Base-by-base conservation (phyloP, 2,113 vertebrate species). In the Tyrannus savana region DNA sequence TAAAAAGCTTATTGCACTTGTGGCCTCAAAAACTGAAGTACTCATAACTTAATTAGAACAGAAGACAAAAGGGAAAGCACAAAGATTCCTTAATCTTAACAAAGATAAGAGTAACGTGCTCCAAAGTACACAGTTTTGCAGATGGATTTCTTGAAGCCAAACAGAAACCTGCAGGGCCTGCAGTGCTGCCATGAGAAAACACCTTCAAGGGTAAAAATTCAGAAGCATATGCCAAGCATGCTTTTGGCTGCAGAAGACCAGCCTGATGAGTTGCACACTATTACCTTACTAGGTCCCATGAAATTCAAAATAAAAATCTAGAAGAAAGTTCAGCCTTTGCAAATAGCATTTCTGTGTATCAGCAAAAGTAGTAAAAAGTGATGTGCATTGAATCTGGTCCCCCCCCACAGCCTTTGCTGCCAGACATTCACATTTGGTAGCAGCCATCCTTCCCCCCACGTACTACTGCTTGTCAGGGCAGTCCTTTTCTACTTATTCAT, bases 331-430 rank as follows among this genome's bases (percentile, higher is more conserved):
- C 64, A 72, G 39, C n/a, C 30, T 17, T 41, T 27, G 14, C 58
- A 41, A 47, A 12, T 9, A 33, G 14, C 0, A 3, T 37, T 60
- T 78, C 46, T 22, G 22, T 18, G 46, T 8, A 8, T 55, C 22
- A 73, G 39, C 12, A n/a, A 73, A 60, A 37, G 22, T 10, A 42
- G n/a, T 4, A 67, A 53, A 31, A 66, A 42, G 9, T 4, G 19
- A 33, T 33, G 39, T 2, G 1, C 6, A 0, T 3, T 11, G 23
- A 39, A n/a, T 19, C 24, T 41, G 44, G 33, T 41, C 39, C 39
- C 39, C 11, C 5, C 7, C 50, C 1, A 0, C n/a, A n/a, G 2
- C 30, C 55, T 69, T 25, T 9, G 4, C 33, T 39, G 56, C 24
- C 1, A 0, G 12, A 44, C 12, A 30, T 46, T n/a, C 21, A 41